phyloP scores from a whole-genome alignment of 2,113 vertebrate species.

The Recurvirostra avosetta region DNA sequence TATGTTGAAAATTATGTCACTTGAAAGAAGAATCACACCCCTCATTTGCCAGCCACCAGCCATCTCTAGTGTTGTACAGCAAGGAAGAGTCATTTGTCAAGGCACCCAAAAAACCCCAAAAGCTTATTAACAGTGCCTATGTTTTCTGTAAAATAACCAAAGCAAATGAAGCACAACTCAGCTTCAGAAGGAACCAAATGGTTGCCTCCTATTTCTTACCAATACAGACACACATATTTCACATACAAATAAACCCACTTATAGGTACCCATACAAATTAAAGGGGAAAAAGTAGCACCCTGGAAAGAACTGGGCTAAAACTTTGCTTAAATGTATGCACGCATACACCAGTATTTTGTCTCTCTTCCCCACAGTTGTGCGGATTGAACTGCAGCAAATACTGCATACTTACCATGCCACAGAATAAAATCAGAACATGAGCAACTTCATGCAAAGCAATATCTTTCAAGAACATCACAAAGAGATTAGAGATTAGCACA shows the following conservation, averaged over 20 bases:
- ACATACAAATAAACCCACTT: not conserved
- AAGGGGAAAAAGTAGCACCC: not conserved
- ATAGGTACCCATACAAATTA: not conserved
- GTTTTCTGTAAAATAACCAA: not conserved
- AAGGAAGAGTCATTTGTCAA: not conserved
- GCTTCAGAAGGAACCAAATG: not conserved
- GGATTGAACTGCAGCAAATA: not conserved
- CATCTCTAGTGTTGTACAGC: not conserved
- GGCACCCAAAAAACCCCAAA: not conserved
- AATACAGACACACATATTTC: not conserved
- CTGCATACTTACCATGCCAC: not conserved
- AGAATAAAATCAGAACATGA: not conserved
- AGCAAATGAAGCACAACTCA: not conserved
- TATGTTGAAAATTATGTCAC: fast-evolving
- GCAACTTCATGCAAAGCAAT: not conserved
- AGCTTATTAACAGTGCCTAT: not conserved
- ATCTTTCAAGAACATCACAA: not conserved
- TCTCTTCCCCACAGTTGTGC: not conserved
- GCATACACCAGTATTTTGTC: not conserved
- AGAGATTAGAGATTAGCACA: not conserved
- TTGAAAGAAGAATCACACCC: not conserved
- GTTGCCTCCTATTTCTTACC: not conserved
- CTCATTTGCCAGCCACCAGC: not conserved
- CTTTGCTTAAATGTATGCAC: not conserved
- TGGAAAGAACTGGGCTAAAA: not conserved